These are phyloP conservation scores for Labia minor DNA, from an alignment of 2,888 invertebrate species.

Conservation along the genomic window DNA sequence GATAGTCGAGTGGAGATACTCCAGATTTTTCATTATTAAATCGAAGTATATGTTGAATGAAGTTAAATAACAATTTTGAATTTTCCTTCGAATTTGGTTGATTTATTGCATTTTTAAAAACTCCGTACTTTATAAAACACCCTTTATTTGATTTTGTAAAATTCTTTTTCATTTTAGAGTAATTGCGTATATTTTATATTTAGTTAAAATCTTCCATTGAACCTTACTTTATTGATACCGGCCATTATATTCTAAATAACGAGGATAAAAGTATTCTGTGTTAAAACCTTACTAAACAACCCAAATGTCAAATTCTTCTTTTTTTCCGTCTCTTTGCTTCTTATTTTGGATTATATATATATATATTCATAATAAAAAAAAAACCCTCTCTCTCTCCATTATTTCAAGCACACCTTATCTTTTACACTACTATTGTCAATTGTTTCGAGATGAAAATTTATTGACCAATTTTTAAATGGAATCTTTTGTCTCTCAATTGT, in stretches of 20 bases:
- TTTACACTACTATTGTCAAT: background rate
- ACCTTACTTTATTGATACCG: too few relatives aligned
- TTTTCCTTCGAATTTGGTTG: background rate
- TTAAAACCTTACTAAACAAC: conserved; percentile 2
- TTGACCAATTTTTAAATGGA: conserved; percentile 1
- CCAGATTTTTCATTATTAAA: too few relatives aligned
- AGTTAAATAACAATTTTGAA: too few relatives aligned
- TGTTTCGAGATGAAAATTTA: background rate
- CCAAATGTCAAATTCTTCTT: background rate
- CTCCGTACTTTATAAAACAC: too few relatives aligned
- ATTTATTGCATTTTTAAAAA: too few relatives aligned
- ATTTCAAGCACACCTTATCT: background rate
- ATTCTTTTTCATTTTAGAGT: background rate
- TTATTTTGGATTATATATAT: too few relatives aligned
- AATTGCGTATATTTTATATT: background rate
- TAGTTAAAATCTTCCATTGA: background rate
- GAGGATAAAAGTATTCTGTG: background rate
- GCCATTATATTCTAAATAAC: too few relatives aligned
- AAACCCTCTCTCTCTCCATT: background rate
- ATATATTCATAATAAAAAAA: background rate
- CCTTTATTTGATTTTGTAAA: background rate
- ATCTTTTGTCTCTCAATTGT: background rate
- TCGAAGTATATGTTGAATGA: too few relatives aligned
- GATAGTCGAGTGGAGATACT: too few relatives aligned
- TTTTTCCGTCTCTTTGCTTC: too few relatives aligned